Conservation (phyloP, 2,113 vertebrate species). For the Hypocryptadius cinnamomeus region DNA sequence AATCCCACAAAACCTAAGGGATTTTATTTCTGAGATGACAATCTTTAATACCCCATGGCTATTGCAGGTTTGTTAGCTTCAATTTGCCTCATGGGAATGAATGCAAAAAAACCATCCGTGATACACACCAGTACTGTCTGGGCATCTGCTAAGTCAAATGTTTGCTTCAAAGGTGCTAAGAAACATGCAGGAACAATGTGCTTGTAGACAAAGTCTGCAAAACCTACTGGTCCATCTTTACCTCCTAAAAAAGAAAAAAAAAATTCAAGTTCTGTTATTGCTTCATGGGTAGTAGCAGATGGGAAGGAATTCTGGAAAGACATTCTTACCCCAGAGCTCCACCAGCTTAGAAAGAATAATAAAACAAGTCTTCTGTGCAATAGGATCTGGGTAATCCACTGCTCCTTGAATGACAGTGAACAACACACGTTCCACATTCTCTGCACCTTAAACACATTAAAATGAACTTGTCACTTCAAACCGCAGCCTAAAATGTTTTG, state of each 20-base stretch:
- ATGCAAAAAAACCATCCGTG: neutral
- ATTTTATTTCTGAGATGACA: neutral
- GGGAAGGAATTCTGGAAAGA: neutral
- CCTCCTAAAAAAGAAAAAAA: slow-evolving; percentile 76
- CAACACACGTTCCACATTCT: slow-evolving; percentile 89
- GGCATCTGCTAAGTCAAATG: slow-evolving; percentile 94
- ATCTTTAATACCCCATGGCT: neutral
- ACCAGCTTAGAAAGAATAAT: slow-evolving; percentile 92
- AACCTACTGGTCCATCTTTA: slow-evolving; percentile 92
- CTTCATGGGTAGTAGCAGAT: neutral
- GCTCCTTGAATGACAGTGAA: slow-evolving; percentile 96
- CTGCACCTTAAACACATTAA: slow-evolving; percentile 71
- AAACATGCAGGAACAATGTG: slow-evolving; percentile 97
- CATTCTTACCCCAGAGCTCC: slow-evolving; percentile 88
- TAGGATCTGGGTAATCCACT: slow-evolving; percentile 93
- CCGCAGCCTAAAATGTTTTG: neutral
- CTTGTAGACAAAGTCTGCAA: slow-evolving; percentile 97
- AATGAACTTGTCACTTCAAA: neutral
- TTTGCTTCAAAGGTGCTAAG: slow-evolving; percentile 92
- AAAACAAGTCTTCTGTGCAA: slow-evolving; percentile 97
- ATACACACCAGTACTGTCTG: slow-evolving; percentile 89
- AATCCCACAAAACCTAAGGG: neutral
- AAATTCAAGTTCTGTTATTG: neutral
- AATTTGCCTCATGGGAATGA: neutral
- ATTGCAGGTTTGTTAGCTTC: neutral